Conservation (phyloP, 2,113 vertebrate genomes). For the Crotalus tigris region DNA sequence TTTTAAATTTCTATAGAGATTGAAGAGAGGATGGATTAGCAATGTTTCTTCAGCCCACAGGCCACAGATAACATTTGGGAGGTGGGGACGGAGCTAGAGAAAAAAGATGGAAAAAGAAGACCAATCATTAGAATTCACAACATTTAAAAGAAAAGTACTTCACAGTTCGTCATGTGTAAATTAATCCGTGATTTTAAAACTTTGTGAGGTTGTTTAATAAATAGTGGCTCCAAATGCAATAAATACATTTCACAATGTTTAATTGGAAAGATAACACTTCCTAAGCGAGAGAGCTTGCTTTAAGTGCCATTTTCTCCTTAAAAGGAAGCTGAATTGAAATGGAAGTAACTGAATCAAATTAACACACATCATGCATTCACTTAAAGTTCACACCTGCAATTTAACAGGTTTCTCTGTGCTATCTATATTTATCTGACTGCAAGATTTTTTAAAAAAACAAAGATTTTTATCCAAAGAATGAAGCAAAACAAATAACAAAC, state of each 20-base stretch:
- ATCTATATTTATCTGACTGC: neutral
- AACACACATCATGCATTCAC: neutral
- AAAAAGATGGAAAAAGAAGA: conserved; percentile 28
- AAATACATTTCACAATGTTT: conserved; percentile 42
- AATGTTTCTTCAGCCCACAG: neutral
- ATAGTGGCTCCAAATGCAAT: neutral
- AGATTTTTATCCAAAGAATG: neutral
- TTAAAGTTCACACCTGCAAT: neutral
- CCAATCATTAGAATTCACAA: conserved; percentile 42
- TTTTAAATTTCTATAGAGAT: neutral
- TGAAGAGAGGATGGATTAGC: neutral
- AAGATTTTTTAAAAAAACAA: neutral
- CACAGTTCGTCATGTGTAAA: conserved; percentile 37
- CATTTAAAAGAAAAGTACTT: conserved; percentile 51
- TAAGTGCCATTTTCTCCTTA: neutral
- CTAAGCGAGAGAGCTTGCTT: neutral
- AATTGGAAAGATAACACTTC: neutral
- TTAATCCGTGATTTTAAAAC: conserved; percentile 44
- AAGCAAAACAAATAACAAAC: conserved; percentile 4
- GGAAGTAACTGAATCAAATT: neutral
- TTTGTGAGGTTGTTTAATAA: conserved; percentile 23
- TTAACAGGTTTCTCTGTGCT: neutral
- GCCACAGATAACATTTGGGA: neutral
- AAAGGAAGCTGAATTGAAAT: neutral
- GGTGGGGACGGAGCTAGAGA: neutral